phyloP scores from a whole-genome alignment of 1,140 invertebrate genomes.

The Heliconius hewitsoni region DNA sequence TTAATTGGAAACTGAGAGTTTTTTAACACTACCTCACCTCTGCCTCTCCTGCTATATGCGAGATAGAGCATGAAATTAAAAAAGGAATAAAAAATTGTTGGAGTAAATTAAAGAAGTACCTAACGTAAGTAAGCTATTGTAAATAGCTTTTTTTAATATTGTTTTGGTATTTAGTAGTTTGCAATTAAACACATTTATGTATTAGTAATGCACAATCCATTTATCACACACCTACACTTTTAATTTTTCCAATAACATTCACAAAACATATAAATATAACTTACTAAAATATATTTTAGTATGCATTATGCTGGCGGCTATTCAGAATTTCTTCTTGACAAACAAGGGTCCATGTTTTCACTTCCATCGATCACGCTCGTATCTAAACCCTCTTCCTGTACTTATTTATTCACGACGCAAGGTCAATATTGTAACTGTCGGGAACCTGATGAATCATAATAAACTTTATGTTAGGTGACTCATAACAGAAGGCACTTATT shows the following conservation, averaged over 20 bases:
- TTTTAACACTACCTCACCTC: too few species aligned
- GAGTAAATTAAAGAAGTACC: too few species aligned
- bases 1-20: too few species aligned
- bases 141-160: too few species aligned
- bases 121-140: too few species aligned
- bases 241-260: background rate
- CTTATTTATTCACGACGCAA: conserved; percentile 46
- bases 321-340: conserved; percentile 1
- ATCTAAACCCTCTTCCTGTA: conserved; percentile 47
- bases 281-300: background rate
- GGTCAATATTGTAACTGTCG: conserved; percentile 48
- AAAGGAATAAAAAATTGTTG: too few species aligned
- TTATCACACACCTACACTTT: background rate
- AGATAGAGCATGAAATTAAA: too few species aligned
- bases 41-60: too few species aligned
- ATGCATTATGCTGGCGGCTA: background rate
- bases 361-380: conserved; percentile 23
- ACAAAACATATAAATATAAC: background rate
- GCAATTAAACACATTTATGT: too few species aligned
- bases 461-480: conserved; percentile 41
- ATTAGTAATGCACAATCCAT: background rate
- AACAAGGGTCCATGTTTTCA: conserved; percentile 26
- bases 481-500: conserved; percentile 19
- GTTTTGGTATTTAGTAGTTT: too few species aligned
- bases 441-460: conserved; percentile 46